phyloP scores from a whole-genome alignment of 2,113 vertebrate species.

The Microtus richardsoni region DNA sequence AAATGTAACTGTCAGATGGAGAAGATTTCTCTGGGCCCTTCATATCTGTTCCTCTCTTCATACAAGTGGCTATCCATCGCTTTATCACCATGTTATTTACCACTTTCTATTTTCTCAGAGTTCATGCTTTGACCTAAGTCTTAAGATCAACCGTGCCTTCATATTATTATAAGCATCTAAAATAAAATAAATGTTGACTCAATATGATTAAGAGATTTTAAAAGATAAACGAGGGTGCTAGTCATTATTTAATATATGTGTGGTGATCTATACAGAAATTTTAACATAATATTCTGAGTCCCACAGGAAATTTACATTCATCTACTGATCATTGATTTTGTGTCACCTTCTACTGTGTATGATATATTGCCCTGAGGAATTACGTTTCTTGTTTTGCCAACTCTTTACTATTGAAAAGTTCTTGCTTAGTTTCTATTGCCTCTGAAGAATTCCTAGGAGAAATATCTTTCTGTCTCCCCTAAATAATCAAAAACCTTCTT shows the following conservation, averaged over 20 bases:
- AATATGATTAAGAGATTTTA: constrained; percentile 44
- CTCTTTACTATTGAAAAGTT: constrained; percentile 18
- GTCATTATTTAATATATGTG: not conserved
- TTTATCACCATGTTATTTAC: not conserved
- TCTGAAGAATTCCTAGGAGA: constrained; percentile 32
- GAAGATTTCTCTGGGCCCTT: not conserved
- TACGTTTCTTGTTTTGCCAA: constrained; percentile 17
- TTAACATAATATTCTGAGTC: constrained; percentile 31
- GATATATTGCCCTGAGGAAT: constrained; percentile 24
- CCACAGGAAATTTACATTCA: not conserved
- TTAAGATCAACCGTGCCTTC: not conserved
- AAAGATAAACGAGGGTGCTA: not conserved
- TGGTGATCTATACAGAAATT: not conserved
- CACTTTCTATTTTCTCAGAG: not conserved
- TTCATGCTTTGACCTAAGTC: not conserved
- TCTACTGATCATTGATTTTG: constrained; percentile 48
- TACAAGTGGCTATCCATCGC: not conserved
- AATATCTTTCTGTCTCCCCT: not conserved
- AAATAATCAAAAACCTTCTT: not conserved
- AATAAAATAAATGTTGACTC: not conserved
- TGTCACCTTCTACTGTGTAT: not conserved
- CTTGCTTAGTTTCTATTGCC: not conserved
- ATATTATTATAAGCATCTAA: not conserved
- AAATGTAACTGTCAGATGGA: not conserved
- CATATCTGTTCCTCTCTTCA: not conserved